Evolutionary conservation across 2,797 vertebrate genomes (phyloP).

Genomic region (Muscicapa striata): DNA sequence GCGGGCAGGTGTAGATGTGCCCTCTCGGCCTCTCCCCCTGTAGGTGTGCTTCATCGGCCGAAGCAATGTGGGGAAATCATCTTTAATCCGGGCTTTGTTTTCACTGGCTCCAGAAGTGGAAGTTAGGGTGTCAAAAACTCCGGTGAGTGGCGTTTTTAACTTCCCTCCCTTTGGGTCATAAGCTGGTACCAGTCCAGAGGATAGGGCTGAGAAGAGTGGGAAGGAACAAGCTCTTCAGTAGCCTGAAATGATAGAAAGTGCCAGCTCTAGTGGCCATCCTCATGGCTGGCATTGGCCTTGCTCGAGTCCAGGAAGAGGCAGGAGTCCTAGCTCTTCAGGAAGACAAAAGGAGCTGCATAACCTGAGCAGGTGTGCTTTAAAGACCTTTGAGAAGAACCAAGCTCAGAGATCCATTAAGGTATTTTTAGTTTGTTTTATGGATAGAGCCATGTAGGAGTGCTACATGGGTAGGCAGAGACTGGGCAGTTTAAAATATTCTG

Average conservation of each 20-base stretch:
- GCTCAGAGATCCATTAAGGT: fast-evolving
- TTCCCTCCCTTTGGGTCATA: background rate
- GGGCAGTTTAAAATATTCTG: background rate
- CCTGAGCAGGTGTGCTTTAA: fast-evolving
- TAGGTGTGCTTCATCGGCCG: conserved; percentile 96
- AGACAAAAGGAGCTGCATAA: fast-evolving
- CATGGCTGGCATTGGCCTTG: background rate
- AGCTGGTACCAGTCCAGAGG: background rate
- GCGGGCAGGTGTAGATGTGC: background rate
- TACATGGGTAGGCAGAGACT: background rate
- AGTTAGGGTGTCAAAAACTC: conserved; percentile 91
- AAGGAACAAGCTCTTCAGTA: background rate
- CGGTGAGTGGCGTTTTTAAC: conserved; percentile 75
- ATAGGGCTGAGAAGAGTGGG: background rate
- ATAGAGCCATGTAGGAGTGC: fast-evolving
- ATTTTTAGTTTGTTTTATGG: background rate
- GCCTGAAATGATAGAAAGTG: background rate
- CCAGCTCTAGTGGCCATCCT: background rate
- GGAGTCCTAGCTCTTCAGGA: background rate
- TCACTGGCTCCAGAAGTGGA: conserved; percentile 89
- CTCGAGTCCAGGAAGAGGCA: background rate
- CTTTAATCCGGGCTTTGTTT: conserved; percentile 90
- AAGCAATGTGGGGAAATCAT: conserved; percentile 96
- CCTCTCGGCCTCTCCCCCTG: background rate
- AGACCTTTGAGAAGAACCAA: background rate